Percentiles rank a stretch among this genome's conserved stretches.
These are phyloP conservation scores for Neria commutata DNA, from an alignment of 2,888 invertebrate species.

Conservation along the genomic window DNA sequence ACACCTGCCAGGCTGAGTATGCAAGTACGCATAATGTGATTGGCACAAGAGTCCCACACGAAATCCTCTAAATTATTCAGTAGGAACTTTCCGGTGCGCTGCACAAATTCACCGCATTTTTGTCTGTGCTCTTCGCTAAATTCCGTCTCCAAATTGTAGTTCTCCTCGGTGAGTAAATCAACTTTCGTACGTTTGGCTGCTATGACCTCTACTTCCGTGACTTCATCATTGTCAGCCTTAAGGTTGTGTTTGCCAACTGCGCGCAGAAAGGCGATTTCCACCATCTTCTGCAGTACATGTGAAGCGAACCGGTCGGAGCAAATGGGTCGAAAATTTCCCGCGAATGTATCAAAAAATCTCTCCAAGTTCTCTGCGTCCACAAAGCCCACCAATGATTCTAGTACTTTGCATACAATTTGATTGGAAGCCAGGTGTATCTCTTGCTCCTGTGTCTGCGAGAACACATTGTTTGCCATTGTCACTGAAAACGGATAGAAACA, in stretches of 20 bases:
- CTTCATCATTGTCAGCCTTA: constrained; percentile 33
- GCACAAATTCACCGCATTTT: constrained; percentile 69
- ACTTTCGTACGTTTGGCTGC: constrained; percentile 49
- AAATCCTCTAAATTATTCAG: constrained; percentile 87
- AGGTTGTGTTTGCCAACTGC: constrained; percentile 36
- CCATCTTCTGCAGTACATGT: constrained; percentile 76
- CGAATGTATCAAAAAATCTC: constrained; percentile 69
- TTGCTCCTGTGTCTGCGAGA: constrained; percentile 72
- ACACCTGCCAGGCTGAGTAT: constrained; percentile 75
- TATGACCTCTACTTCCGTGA: constrained; percentile 36
- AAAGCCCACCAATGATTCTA: constrained; percentile 77
- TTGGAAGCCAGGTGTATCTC: constrained; percentile 78
- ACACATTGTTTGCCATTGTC: constrained; percentile 74
- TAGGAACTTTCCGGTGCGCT: constrained; percentile 76
- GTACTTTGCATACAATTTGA: constrained; percentile 78
- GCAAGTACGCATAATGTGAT: constrained; percentile 75
- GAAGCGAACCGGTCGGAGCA: constrained; percentile 80
- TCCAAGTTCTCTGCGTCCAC: constrained; percentile 70
- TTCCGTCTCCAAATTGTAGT: constrained; percentile 52
- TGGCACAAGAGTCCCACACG: constrained; percentile 77
- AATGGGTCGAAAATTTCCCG: constrained; percentile 71
- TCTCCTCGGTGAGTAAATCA: constrained; percentile 43
- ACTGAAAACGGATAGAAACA: constrained; percentile 36
- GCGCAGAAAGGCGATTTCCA: constrained; percentile 57
- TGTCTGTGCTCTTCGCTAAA: constrained; percentile 64